These are phyloP conservation scores for Neosalanx taihuensis DNA, from an alignment of 2,797 vertebrate species.

Conservation along the genomic window DNA sequence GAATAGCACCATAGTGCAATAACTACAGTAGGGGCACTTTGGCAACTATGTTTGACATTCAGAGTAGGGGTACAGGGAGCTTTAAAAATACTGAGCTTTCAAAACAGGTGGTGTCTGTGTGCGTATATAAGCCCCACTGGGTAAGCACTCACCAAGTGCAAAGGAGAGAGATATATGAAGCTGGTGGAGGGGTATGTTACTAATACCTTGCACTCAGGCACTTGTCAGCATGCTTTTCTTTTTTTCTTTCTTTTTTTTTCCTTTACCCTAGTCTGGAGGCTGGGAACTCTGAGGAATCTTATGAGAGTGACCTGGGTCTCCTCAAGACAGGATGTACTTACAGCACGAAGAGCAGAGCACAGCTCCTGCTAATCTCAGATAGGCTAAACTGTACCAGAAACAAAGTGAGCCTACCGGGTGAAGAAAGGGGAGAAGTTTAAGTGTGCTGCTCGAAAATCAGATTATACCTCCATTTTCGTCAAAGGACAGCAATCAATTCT, in stretches of 20 bases:
- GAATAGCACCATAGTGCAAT: not conserved
- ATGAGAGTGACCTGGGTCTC: constrained; percentile 21
- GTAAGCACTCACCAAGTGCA: constrained; percentile 24
- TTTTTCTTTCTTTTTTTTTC: constrained; percentile 31
- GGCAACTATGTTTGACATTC: not conserved
- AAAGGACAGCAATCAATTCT: not conserved
- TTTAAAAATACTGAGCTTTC: constrained; percentile 14
- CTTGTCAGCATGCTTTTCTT: constrained; percentile 33
- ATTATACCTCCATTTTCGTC: not conserved
- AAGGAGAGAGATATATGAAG: constrained; percentile 43
- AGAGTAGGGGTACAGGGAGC: constrained; percentile 2
- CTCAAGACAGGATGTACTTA: constrained; percentile 16
- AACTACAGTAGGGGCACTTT: not conserved
- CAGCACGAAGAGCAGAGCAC: constrained; percentile 2
- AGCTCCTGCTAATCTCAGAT: constrained; percentile 28
- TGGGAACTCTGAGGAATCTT: constrained; percentile 36
- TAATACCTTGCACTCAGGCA: constrained; percentile 45
- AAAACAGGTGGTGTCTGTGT: constrained; percentile 31
- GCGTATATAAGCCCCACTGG: constrained; percentile 4
- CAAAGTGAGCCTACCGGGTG: not conserved
- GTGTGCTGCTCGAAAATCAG: not conserved
- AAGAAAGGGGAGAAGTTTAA: not conserved
- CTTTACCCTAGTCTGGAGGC: constrained; percentile 13
- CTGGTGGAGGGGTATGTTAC: constrained; percentile 35
- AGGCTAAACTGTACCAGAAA: not conserved